Conservation (phyloP, 2,113 vertebrate species). For the Myotis brandtii region DNA sequence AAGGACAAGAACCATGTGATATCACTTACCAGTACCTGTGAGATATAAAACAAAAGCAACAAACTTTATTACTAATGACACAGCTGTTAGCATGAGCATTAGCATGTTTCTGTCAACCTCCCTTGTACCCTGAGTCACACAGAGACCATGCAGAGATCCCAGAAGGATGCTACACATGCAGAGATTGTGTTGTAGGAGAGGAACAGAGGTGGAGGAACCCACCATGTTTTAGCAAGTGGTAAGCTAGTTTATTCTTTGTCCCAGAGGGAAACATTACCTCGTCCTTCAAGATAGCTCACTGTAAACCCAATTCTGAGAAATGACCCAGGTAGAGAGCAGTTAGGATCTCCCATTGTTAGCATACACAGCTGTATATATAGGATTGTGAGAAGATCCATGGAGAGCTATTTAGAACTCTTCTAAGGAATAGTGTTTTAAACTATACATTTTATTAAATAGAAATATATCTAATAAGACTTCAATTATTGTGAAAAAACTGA, state of each 20-base stretch:
- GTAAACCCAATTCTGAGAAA: slow-evolving; percentile 5
- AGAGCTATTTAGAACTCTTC: neutral
- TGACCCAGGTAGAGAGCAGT: neutral
- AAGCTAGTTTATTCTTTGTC: slow-evolving; percentile 15
- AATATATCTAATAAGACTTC: neutral
- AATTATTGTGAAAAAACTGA: slow-evolving; percentile 28
- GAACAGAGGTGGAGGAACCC: neutral
- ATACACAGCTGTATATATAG: neutral
- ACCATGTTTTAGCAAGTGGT: slow-evolving; percentile 12
- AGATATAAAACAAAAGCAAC: neutral
- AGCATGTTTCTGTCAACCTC: neutral
- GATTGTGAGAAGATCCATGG: neutral
- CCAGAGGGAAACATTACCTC: neutral
- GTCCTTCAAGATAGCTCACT: neutral
- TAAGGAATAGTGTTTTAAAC: slow-evolving; percentile 39
- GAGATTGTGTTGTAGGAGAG: neutral
- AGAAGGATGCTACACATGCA: neutral
- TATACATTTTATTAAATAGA: slow-evolving; percentile 41
- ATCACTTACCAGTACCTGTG: neutral
- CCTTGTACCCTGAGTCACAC: neutral
- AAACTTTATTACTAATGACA: neutral
- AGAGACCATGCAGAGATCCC: neutral
- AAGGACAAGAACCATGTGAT: neutral
- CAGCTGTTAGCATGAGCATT: neutral
- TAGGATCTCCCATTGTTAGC: neutral